These are phyloP conservation scores for Drosophila kokeensis DNA, from an alignment of 2,888 invertebrate genomes.

Conservation along the genomic window DNA sequence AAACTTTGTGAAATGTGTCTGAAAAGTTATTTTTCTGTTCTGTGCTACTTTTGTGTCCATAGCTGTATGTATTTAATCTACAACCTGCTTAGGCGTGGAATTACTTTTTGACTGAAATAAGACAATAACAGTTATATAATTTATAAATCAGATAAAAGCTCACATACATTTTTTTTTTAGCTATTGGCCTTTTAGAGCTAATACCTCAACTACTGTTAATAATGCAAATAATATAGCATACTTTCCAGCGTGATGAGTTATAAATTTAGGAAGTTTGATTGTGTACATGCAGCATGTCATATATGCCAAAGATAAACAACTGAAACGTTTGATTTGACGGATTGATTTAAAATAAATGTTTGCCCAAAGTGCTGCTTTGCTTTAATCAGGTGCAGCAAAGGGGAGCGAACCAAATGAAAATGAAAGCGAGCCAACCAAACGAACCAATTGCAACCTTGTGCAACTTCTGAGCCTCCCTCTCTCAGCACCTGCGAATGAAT, in stretches of 20 bases:
- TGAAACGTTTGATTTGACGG: slow-evolving; percentile 38
- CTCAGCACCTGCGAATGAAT: slow-evolving; percentile 3
- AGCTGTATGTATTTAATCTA: not conserved
- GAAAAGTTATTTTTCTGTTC: not conserved
- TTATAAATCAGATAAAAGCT: not conserved
- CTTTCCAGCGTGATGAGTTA: slow-evolving; percentile 22
- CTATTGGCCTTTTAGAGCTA: not conserved
- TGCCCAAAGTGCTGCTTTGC: slow-evolving; percentile 31
- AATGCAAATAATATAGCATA: slow-evolving; percentile 29
- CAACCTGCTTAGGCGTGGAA: not conserved
- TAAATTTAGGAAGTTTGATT: not conserved
- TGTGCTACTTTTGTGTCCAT: not conserved
- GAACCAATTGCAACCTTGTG: slow-evolving; percentile 50
- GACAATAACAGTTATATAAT: too few relatives aligned
- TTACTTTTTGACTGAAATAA: not conserved
- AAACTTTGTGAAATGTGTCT: not conserved
- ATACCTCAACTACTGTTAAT: not conserved
- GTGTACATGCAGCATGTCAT: not conserved
- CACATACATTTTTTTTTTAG: not conserved
- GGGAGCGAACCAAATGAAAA: slow-evolving; percentile 52
- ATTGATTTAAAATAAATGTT: slow-evolving; percentile 59
- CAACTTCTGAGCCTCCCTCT: slow-evolving; percentile 35
- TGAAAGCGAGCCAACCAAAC: slow-evolving; percentile 50
- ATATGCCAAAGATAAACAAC: slow-evolving; percentile 23
- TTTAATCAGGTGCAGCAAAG: slow-evolving; percentile 43